Evolutionary conservation across 2,888 invertebrate genomes (phyloP), one percentile per base, ranked within the genome.

Genomic region (Drosophila paucipuncta): DNA sequence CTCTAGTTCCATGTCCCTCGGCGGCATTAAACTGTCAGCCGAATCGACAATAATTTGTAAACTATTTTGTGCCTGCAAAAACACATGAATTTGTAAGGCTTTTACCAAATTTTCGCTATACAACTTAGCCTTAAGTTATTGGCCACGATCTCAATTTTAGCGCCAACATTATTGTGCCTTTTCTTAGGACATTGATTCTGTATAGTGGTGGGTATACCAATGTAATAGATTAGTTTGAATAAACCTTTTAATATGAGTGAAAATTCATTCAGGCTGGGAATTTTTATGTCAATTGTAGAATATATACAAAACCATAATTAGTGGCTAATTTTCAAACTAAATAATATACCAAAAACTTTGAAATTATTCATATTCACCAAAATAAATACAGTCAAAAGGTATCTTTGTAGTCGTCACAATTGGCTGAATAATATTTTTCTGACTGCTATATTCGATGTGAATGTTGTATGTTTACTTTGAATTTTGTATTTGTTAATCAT

Each of bases 11-110:
- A 57, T 62, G 76, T 60, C 85, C 85, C 86, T 82, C 74, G 61
- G 18, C 9, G 52, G 76, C 53, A 78, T 77, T 82, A 84, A 76
- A 28, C 43, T 86, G 82, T 82, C 80, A 39, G 31, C 69, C 68
- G 31, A 62, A 41, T 62, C 54, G 28, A 61, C 47, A 22, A 54
- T 72, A 66, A 79, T 76, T 81, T 76, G 53, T 76, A 53, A 18
- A 57, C 10, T 35, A 50, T 77, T 64, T 68, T 53, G 65, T 65
- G 54, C 43, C 35, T 16, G 53, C 43, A 58, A 61, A 68, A 78
- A 52, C 25, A 58, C 63, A 30, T 25, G 67, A 77, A 70, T 83
- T 75, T 77, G 28, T 66, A 52, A 64, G 67, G 0, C 2, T 11
- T 7, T 18, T 9, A 55, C 47, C 54, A 52, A 61, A 79, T 64